phyloP scores from a whole-genome alignment of 2,113 vertebrate genomes.

The Lamprotornis superbus region DNA sequence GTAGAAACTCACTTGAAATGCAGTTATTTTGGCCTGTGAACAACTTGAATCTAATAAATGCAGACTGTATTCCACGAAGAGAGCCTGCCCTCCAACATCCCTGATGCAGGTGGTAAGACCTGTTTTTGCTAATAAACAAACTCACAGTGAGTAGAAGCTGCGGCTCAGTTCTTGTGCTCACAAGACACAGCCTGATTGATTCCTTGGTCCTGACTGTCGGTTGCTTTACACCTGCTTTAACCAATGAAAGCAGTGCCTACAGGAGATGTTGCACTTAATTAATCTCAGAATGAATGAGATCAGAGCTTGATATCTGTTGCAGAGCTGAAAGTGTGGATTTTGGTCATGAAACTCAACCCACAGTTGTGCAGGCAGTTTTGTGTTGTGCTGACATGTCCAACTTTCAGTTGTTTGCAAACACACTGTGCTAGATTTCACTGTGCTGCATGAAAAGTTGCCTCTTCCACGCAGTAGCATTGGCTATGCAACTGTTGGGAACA shows the following conservation, averaged over 20 bases:
- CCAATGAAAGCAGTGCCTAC: background rate
- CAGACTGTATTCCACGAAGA: background rate
- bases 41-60: background rate
- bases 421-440: background rate
- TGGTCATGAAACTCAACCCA: background rate
- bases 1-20: background rate
- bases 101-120: background rate
- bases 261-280: background rate
- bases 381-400: background rate
- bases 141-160: background rate
- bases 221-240: background rate
- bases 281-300: background rate
- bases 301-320: rapidly evolving
- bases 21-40: background rate
- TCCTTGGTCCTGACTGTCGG: background rate
- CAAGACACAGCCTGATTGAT: background rate
- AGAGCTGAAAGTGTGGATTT: background rate
- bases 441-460: background rate
- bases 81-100: background rate
- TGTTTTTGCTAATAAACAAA: background rate
- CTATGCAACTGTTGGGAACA: background rate
- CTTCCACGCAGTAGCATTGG: background rate
- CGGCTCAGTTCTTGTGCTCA: background rate
- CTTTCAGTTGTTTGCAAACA: background rate
- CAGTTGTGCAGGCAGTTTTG: background rate